Base-by-base conservation (phyloP, 1,140 invertebrate species). In the Drosophila subobscura region DNA sequence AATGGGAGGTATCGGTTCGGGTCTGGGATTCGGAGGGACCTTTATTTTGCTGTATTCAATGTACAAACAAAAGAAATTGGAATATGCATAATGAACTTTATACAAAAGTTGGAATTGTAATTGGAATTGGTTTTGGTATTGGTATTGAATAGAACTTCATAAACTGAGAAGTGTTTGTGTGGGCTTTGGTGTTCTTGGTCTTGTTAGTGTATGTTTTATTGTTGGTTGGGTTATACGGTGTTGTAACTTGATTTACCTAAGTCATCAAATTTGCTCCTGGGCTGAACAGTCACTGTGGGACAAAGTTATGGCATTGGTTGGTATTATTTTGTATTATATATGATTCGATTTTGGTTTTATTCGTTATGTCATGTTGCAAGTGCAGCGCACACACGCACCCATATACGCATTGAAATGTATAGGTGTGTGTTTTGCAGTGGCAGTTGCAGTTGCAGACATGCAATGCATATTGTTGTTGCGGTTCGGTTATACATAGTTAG, bases 261-360 rank as follows among this genome's bases (percentile, higher is more conserved):
- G 92, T 95, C 94, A 92, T 94, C 94, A 93, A 94, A 94, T 92
- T 94, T 94, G 93, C 94, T 95, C 94, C 94, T 94, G 92, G 94
- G 94, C 92, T 94, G 94, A 91, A 94, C 94, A 92, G 94, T 94
- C 94, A 95, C 94, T 95, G 94, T 91, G 80, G 83, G 89, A 72
- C 77, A 84, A 76, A 89, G 84, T 84, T 84, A 89, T 89, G 76
- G 80, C 76, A 89, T 90, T 89, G 79, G 77, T 61, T 89, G 75
- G 61, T 78, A 85, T 86, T 88, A 88, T 89, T 88, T 79, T 67
- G 79, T 73, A 79, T 79, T 73, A 44, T 29, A 70, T 80, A 79
- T 45, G 61, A 71, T 78, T 64, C 55, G 54, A 59, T 72, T 72
- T 76, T 64, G 44, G 40, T 88, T 77, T 72, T 55, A 58, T 70